A percentile compares a stretch with the other conserved stretches of the same genome.
phyloP scores from a whole-genome alignment of 2,113 vertebrate species.

The Arvicanthis niloticus region DNA sequence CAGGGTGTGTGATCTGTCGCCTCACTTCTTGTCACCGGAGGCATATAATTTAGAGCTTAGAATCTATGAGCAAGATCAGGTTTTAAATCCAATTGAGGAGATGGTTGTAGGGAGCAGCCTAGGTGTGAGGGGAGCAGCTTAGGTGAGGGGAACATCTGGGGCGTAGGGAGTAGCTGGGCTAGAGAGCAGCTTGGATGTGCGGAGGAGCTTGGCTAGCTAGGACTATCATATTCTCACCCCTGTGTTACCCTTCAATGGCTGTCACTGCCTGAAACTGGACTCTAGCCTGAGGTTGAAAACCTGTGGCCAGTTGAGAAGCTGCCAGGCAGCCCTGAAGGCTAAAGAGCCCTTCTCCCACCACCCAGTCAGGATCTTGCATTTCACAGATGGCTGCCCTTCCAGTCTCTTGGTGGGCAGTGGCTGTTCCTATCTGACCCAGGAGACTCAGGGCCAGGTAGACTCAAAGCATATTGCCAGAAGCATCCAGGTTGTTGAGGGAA shows the following conservation, averaged over 20 bases:
- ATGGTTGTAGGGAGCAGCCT: not conserved
- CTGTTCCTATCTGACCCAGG: not conserved
- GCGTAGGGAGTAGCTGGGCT: not conserved
- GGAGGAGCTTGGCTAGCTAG: not conserved
- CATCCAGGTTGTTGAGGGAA: not conserved
- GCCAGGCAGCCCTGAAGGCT: not conserved
- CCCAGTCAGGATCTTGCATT: constrained; percentile 4
- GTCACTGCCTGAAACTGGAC: not conserved
- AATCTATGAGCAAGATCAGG: not conserved
- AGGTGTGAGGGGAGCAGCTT: not conserved
- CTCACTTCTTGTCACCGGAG: not conserved
- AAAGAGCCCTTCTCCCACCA: not conserved
- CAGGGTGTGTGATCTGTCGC: not conserved
- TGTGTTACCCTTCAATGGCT: not conserved
- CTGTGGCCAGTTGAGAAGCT: not conserved
- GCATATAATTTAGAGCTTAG: not conserved
- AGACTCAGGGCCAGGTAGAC: not conserved
- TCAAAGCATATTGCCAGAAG: not conserved
- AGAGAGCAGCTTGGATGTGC: not conserved
- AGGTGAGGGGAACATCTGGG: not conserved
- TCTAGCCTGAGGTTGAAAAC: not conserved
- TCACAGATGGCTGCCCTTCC: not conserved
- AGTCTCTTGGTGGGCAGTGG: not conserved
- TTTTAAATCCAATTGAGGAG: not conserved
- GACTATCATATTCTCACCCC: not conserved